Evolutionary conservation across 2,797 vertebrate genomes (phyloP).

Genomic region (Macropus fuliginosus): DNA sequence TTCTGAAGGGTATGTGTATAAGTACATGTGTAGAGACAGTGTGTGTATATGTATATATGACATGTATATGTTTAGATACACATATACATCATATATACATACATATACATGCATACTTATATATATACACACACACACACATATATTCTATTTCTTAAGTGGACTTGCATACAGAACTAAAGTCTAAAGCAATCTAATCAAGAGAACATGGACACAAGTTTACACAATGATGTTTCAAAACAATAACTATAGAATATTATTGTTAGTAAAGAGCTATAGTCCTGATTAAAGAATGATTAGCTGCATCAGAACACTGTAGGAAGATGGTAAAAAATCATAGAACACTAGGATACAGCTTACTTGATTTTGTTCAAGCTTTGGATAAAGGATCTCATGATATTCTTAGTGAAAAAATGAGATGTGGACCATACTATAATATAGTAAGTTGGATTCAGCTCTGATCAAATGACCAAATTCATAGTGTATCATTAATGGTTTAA

Average conservation of each 20-base stretch:
- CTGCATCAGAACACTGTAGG: not conserved
- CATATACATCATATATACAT: too few relatives aligned
- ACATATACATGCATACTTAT: too few relatives aligned
- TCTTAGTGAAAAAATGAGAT: not conserved
- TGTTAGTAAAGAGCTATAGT: conserved; percentile 23
- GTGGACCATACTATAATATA: not conserved
- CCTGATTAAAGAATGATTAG: not conserved
- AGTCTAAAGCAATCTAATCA: not conserved
- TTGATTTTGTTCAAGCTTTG: not conserved
- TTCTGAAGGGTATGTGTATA: not conserved
- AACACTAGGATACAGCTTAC: not conserved
- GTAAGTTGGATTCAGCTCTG: not conserved
- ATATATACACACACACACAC: not conserved
- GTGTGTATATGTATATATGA: not conserved
- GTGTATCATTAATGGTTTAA: not conserved
- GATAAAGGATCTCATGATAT: not conserved
- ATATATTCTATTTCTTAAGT: conserved; percentile 1
- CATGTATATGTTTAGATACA: not conserved
- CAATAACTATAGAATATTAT: not conserved
- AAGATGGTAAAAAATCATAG: not conserved
- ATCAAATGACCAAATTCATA: not conserved
- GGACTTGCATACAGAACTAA: not conserved
- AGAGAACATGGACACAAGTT: not conserved
- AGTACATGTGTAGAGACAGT: not conserved
- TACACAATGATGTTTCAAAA: not conserved